Conservation (phyloP, 2,797 vertebrate species). For the Arremon aurantiirostris region DNA sequence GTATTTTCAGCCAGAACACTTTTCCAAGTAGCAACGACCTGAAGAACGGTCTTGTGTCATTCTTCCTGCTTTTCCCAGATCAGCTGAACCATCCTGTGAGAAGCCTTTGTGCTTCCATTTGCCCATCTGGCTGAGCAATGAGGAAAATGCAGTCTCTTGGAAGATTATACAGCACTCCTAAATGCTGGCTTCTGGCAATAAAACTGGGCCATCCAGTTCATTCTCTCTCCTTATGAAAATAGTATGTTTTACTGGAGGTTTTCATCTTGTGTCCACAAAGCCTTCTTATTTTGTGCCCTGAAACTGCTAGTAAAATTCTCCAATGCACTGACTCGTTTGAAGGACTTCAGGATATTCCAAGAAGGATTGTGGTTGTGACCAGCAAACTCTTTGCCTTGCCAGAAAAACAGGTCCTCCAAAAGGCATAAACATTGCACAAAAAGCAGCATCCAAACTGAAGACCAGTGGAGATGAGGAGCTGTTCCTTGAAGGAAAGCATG, state of each 20-base stretch:
- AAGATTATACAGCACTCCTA: neutral
- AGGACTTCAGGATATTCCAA: neutral
- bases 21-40: neutral
- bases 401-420: neutral
- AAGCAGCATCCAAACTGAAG: neutral
- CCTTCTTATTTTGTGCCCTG: slow-evolving; percentile 6
- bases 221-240: neutral
- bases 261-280: neutral
- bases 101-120: neutral
- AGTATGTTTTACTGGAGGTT: neutral
- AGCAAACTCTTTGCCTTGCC: neutral
- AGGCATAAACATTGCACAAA: neutral
- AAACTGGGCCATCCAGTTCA: neutral
- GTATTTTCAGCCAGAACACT: neutral
- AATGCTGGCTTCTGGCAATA: neutral
- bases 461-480: neutral
- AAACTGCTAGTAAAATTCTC: neutral
- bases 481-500: neutral
- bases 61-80: neutral
- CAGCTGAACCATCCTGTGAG: neutral
- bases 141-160: neutral
- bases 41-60: neutral
- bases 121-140: neutral
- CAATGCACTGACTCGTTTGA: neutral
- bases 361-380: neutral